Percentiles rank a stretch among this genome's conserved stretches.
These are phyloP conservation scores for Sebastes iracundus DNA, from an alignment of 2,797 vertebrate genomes.

Conservation along the genomic window DNA sequence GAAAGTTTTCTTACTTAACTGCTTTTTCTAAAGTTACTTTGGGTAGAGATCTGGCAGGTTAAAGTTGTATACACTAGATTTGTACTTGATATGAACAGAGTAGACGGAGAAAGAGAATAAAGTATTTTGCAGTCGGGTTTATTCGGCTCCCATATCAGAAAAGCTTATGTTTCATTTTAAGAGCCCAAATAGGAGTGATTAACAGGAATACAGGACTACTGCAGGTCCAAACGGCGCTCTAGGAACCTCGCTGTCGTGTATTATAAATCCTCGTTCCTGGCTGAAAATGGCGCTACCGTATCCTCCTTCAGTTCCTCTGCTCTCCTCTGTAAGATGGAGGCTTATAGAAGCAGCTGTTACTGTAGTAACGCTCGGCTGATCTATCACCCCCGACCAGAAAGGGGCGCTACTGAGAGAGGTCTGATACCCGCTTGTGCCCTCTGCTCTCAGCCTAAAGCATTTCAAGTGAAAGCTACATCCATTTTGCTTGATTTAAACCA, in stretches of 20 bases:
- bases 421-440: constrained; percentile 47
- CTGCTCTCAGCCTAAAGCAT: constrained; percentile 19
- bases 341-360: constrained; percentile 75
- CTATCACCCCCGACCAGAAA: constrained; percentile 70
- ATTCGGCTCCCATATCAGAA: neutral
- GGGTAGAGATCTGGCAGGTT: constrained; percentile 14
- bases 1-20: constrained; percentile 15
- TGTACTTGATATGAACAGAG: constrained; percentile 22
- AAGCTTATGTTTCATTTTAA: constrained; percentile 5
- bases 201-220: neutral
- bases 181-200: neutral
- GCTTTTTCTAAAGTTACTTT: constrained; percentile 36
- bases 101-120: neutral
- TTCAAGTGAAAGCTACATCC: constrained; percentile 16
- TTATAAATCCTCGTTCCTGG: constrained; percentile 12
- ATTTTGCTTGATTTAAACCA: constrained; percentile 41
- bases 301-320: constrained; percentile 54
- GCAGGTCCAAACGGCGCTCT: neutral
- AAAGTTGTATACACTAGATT: constrained; percentile 32
- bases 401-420: constrained; percentile 75
- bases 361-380: constrained; percentile 62
- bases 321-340: constrained; percentile 77
- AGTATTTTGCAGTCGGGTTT: neutral
- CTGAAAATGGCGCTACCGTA: constrained; percentile 75
- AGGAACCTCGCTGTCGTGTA: constrained; percentile 5